Conservation (phyloP, 2,797 vertebrate species). For the Echiichthys vipera region DNA sequence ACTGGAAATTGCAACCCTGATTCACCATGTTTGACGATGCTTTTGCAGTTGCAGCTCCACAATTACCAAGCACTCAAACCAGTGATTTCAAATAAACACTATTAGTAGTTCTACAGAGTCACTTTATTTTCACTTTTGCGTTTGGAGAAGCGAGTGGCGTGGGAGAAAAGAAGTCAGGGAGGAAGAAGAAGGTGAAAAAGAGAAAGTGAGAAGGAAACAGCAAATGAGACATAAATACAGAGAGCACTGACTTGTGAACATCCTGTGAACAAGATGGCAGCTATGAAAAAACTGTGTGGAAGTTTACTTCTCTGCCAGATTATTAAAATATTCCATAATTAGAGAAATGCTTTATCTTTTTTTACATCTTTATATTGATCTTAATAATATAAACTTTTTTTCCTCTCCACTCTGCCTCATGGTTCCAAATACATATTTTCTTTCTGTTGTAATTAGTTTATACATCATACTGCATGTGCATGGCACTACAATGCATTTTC, state of each 20-base stretch:
- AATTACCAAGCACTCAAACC: conserved; percentile 24
- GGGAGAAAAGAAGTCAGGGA: conserved; percentile 13
- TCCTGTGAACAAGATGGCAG: conserved; percentile 15
- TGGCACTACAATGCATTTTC: neutral
- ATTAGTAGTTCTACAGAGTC: conserved; percentile 43
- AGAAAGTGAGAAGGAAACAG: conserved; percentile 35
- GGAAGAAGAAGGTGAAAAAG: conserved; percentile 16
- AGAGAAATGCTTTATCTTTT: neutral
- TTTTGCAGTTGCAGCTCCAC: conserved; percentile 21
- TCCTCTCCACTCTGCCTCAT: neutral
- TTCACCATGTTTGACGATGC: conserved; percentile 19
- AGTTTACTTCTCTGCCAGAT: neutral
- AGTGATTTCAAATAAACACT: conserved; percentile 30
- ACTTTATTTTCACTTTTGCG: conserved; percentile 17
- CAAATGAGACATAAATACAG: conserved; percentile 26
- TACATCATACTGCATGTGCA: neutral
- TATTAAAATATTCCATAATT: neutral
- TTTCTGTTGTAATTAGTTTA: neutral
- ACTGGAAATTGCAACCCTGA: conserved; percentile 34
- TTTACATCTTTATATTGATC: neutral
- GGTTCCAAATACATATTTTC: neutral
- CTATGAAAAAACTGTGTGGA: neutral
- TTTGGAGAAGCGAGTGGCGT: conserved; percentile 33
- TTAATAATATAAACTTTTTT: neutral
- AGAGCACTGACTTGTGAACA: conserved; percentile 2